These are phyloP conservation scores for Syngnathus typhle DNA, from an alignment of 2,113 vertebrate genomes.

Conservation along the genomic window DNA sequence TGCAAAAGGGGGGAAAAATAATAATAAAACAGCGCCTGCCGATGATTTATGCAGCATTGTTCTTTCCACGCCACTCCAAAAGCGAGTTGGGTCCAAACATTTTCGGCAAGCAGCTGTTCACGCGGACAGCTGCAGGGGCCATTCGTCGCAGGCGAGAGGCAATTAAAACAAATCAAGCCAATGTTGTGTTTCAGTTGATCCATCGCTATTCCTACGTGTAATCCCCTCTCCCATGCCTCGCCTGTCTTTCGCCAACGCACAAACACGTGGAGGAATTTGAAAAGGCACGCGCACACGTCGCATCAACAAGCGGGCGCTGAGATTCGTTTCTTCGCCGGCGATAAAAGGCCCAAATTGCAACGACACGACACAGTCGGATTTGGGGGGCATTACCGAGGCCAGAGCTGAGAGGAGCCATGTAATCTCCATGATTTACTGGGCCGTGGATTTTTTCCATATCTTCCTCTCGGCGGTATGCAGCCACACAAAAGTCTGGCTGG, in stretches of 20 bases:
- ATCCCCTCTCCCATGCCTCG: conserved; percentile 58
- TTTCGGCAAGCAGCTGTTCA: conserved; percentile 69
- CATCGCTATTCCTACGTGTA: conserved; percentile 68
- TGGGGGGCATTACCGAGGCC: conserved; percentile 50
- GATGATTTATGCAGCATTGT: conserved; percentile 52
- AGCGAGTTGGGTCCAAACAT: conserved; percentile 47
- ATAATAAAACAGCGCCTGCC: conserved; percentile 42
- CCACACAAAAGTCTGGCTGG: conserved; percentile 69
- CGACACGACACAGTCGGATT: conserved; percentile 60
- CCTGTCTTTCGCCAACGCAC: conserved; percentile 25
- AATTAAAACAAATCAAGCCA: conserved; percentile 69
- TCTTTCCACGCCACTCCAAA: conserved; percentile 26
- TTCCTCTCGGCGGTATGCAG: conserved; percentile 62
- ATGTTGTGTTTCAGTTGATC: conserved; percentile 74
- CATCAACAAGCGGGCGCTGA: conserved; percentile 19
- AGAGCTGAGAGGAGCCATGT: conserved; percentile 62
- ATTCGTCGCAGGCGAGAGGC: conserved; percentile 56
- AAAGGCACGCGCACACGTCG: conserved; percentile 24
- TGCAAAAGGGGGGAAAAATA: conserved; percentile 50
- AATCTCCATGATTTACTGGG: conserved; percentile 67
- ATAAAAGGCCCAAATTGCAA: conserved; percentile 56
- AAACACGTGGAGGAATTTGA: conserved; percentile 25
- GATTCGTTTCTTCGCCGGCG: conserved; percentile 45
- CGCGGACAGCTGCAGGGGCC: conserved; percentile 68
- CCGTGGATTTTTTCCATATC: conserved; percentile 73